Evolutionary conservation across 2,113 vertebrate species (phyloP).

Genomic region (Patagioenas fasciata): DNA sequence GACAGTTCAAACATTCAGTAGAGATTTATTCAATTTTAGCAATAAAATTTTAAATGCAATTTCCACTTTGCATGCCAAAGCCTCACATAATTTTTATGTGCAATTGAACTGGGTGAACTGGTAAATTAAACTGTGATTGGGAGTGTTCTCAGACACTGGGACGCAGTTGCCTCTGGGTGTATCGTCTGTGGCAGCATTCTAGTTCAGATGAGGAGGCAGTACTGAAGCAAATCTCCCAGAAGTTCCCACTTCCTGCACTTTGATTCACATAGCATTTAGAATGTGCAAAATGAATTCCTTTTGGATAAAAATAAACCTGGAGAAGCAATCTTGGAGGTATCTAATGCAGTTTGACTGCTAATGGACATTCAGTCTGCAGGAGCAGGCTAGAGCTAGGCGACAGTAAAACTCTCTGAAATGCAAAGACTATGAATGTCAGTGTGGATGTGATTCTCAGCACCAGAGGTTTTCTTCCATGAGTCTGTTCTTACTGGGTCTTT

Average conservation of each 20-base stretch:
- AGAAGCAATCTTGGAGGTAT: neutral
- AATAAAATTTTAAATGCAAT: constrained; percentile 34
- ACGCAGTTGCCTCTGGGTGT: neutral
- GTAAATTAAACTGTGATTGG: constrained; percentile 21
- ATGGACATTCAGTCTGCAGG: neutral
- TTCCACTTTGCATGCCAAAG: constrained; percentile 17
- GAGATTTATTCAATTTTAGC: constrained; percentile 31
- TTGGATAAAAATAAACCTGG: constrained; percentile 58
- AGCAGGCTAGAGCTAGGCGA: neutral
- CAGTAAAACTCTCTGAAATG: neutral
- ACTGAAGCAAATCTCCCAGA: constrained; percentile 3
- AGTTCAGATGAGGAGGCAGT: neutral
- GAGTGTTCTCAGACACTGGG: neutral
- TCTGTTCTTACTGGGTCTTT: neutral
- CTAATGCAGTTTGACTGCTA: constrained; percentile 28
- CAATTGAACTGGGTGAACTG: constrained; percentile 22
- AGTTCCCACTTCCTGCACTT: constrained; percentile 33
- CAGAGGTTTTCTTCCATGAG: neutral
- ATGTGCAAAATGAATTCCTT: constrained; percentile 45
- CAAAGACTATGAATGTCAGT: neutral
- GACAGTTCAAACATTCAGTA: constrained; percentile 9
- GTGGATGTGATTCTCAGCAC: neutral
- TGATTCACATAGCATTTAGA: constrained; percentile 36
- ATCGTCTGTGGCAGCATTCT: neutral
- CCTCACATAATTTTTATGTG: constrained; percentile 8